Evolutionary conservation across 1,140 invertebrate genomes (phyloP), one percentile per base, ranked within the genome.

Genomic region (Orchesella cincta): DNA sequence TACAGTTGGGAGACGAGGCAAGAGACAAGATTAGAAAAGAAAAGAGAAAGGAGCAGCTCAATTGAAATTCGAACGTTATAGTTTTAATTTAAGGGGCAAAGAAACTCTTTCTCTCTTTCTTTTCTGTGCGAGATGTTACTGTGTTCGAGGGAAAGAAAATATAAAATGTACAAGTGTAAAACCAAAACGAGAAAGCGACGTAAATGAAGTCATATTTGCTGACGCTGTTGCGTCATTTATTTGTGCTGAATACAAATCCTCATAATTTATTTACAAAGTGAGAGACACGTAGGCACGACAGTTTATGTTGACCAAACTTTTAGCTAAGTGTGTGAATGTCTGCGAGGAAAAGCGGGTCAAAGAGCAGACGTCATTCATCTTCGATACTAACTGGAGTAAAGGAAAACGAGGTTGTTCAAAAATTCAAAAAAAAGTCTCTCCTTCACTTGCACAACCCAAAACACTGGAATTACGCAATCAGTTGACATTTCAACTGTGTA

Each of bases 21-120:
- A 67, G 14, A 67, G 62, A 33, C 62, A 16, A 31, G 62, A 33
- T 33, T 33, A 67, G n/a, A 67, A 33, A 12, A 31, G 31, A 67
- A 67, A 29, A n/a, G 62, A 33, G 31, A 33, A 67, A 67, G 23
- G 62, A 33, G n/a, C 62, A 67, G 26, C 62, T 67, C 62, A 67
- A 67, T 67, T 67, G 62, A 67, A 67, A 67, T 67, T 67, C 62
- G 62, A 67, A 67, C 62, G 62, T 67, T 31, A 67, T 67, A 67
- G 33, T 67, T 67, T 67, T 67, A 67, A 67, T 67, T 67, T 67
- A 67, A 33, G 31, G 33, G 62, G 33, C 26, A 8, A 67, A 67
- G 62, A 67, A 46, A 46, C 39, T 46, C 39, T 46, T 57, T 5
- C 23, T n/a, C 23, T 26, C 26, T 8, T 57, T 57, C 54, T 57